Conservation (phyloP, 2,888 invertebrate genomes). For the Baccha elongata region DNA sequence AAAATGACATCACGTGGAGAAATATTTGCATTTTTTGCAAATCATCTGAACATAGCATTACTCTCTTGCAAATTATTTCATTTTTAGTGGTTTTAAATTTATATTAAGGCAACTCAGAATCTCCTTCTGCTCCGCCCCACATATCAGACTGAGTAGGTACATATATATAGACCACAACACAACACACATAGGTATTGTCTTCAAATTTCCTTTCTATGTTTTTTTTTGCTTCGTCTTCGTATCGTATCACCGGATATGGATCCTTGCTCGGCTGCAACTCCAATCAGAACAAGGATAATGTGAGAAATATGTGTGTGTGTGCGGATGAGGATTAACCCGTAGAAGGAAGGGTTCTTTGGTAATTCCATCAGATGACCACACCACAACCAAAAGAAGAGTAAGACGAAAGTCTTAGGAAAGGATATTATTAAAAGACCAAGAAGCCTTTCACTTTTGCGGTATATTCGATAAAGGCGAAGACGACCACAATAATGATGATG, state of each 20-base stretch:
- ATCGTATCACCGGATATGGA: conserved; percentile 61
- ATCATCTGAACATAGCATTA: too few species aligned
- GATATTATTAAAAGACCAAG: conserved; percentile 66
- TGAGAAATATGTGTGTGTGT: conserved; percentile 36
- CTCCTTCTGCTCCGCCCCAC: not conserved
- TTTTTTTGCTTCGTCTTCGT: conserved; percentile 50
- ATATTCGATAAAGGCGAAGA: conserved; percentile 57
- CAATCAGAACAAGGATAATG: conserved; percentile 55
- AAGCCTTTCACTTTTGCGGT: conserved; percentile 72
- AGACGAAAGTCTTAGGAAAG: conserved; percentile 33
- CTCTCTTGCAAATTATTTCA: too few species aligned
- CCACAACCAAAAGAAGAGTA: conserved; percentile 14
- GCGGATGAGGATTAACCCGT: conserved; percentile 34
- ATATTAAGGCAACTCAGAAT: conserved; percentile 15
- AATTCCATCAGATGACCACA: conserved; percentile 67
- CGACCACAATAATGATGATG: conserved; percentile 24
- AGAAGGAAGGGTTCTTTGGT: conserved; percentile 61
- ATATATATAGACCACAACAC: conserved; percentile 28
- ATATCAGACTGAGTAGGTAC: conserved; percentile 5
- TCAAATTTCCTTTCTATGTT: conserved; percentile 69
- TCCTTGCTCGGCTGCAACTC: conserved; percentile 62
- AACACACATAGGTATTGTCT: conserved; percentile 67
- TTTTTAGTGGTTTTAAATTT: too few species aligned
- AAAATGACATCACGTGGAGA: too few species aligned
- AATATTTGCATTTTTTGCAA: too few species aligned